These are phyloP conservation scores for Carlito syrichta DNA, from an alignment of 2,113 vertebrate genomes.

Conservation along the genomic window DNA sequence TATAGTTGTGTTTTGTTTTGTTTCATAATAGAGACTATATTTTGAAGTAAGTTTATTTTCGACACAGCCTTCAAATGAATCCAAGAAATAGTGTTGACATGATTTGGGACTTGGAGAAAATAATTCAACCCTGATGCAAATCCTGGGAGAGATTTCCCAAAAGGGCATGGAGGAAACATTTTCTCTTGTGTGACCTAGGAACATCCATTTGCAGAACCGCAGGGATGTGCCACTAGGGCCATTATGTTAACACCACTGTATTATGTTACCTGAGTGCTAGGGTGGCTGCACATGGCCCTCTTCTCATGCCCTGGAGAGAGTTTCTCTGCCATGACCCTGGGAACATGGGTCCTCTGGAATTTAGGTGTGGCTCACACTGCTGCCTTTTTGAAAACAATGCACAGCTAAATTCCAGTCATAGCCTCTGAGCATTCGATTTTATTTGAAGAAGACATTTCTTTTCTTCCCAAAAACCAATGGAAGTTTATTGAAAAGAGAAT, in stretches of 20 bases:
- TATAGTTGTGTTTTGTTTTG: not conserved
- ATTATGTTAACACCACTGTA: not conserved
- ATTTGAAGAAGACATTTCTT: not conserved
- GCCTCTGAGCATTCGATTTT: not conserved
- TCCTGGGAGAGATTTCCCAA: not conserved
- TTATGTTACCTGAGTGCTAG: slow-evolving; percentile 7
- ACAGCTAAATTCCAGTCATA: not conserved
- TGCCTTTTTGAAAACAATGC: not conserved
- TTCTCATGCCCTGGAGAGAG: not conserved
- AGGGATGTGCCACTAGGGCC: not conserved
- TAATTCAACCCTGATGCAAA: not conserved
- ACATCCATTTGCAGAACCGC: slow-evolving; percentile 29
- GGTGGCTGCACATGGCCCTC: not conserved
- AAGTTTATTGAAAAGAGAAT: not conserved
- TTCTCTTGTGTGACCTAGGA: not conserved
- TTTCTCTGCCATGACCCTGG: not conserved
- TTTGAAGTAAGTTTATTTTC: not conserved
- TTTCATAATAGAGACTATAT: not conserved
- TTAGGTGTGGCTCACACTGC: not conserved
- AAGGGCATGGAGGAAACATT: not conserved
- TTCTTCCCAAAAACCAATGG: not conserved
- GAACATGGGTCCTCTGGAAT: not conserved
- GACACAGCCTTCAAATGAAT: not conserved
- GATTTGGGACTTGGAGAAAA: not conserved
- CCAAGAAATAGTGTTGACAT: not conserved